Conservation (phyloP, 2,888 invertebrate genomes). For the Agrilus cyanescens region DNA sequence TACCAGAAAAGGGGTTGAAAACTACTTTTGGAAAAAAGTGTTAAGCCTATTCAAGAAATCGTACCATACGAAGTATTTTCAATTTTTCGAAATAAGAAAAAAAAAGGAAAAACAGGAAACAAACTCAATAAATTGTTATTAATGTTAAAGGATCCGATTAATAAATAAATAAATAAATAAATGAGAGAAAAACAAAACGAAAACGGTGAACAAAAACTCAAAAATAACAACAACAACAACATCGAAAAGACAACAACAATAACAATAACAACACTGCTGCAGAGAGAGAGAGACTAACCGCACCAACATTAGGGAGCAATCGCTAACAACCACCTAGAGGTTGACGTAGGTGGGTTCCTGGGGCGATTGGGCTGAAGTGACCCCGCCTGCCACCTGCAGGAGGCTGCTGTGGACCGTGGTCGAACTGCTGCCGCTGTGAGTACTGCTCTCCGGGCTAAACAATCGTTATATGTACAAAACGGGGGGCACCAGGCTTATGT, state of each 20-base stretch:
- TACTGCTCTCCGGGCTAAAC: conserved; percentile 38
- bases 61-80: no score
- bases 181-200: conserved; percentile 1
- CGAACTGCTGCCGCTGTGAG: conserved; percentile 30
- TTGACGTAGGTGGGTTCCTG: conserved; percentile 91
- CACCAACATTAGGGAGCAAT: conserved; percentile 9
- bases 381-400: conserved; percentile 42
- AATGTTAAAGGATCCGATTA: no score
- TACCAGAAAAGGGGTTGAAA: no score
- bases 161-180: not conserved
- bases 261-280: conserved; percentile 32
- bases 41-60: no score
- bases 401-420: conserved; percentile 33
- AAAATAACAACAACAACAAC: conserved; percentile 14
- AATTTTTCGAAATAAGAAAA: no score
- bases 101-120: no score
- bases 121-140: no score
- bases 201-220: not conserved
- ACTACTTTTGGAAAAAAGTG: no score
- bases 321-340: conserved; percentile 37
- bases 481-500: conserved; percentile 18
- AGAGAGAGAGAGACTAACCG: conserved; percentile 29
- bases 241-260: conserved; percentile 14
- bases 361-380: conserved; percentile 50
- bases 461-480: conserved; percentile 36